Conservation (phyloP, 2,797 vertebrate species). For the Falco rusticolus region DNA sequence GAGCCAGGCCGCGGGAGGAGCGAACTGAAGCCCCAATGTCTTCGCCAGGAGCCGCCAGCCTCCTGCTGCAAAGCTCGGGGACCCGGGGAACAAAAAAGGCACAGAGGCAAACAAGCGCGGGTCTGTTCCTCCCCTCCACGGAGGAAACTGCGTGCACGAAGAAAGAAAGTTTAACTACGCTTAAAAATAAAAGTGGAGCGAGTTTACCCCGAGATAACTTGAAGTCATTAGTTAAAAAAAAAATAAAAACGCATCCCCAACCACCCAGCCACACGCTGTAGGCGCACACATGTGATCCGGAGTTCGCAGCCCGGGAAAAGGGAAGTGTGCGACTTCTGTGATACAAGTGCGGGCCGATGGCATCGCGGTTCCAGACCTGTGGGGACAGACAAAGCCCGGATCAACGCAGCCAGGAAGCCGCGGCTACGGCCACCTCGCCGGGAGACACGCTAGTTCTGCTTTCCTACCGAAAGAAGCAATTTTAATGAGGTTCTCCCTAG, state of each 20-base stretch:
- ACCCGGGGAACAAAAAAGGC: slow-evolving; percentile 49
- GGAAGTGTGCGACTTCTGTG: background rate
- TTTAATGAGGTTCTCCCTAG: slow-evolving; percentile 48
- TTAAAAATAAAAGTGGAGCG: slow-evolving; percentile 44
- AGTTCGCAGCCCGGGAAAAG: background rate
- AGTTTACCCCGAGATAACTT: slow-evolving; percentile 28
- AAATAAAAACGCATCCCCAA: background rate
- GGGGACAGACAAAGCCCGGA: background rate
- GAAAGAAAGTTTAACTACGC: slow-evolving; percentile 36
- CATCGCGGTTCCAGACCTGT: background rate
- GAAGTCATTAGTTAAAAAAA: background rate
- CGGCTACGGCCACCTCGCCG: background rate
- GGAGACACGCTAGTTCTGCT: background rate
- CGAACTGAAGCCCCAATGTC: slow-evolving; percentile 56
- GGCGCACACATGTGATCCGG: background rate
- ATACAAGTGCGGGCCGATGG: slow-evolving; percentile 16
- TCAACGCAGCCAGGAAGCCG: background rate
- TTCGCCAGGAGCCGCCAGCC: background rate
- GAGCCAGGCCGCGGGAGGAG: slow-evolving; percentile 19
- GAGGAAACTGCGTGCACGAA: slow-evolving; percentile 35
- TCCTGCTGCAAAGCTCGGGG: slow-evolving; percentile 44
- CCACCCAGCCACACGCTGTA: background rate
- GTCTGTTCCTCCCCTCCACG: slow-evolving; percentile 36
- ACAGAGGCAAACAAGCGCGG: slow-evolving; percentile 44
- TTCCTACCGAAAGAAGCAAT: slow-evolving; percentile 61